phyloP scores from a whole-genome alignment of 2,888 invertebrate species.

The Brachynemurus nebulosus region DNA sequence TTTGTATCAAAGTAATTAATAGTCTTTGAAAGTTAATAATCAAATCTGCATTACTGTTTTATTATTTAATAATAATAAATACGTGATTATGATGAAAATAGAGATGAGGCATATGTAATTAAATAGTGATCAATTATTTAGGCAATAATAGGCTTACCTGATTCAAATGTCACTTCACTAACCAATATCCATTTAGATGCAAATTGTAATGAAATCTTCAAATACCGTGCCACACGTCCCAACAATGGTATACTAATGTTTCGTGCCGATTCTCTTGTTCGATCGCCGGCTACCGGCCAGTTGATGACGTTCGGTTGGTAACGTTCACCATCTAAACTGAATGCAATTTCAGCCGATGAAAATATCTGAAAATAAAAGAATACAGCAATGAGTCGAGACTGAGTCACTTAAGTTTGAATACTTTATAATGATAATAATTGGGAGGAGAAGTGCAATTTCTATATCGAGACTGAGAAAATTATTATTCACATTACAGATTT shows the following conservation, averaged over 20 bases:
- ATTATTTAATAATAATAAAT: no score
- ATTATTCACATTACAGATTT: no score
- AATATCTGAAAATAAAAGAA: slow-evolving; percentile 46
- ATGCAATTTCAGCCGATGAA: slow-evolving; percentile 58
- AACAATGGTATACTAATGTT: slow-evolving; percentile 61
- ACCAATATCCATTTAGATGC: slow-evolving; percentile 77
- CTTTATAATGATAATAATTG: no score
- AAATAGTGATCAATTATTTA: no score
- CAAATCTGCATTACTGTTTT: no score
- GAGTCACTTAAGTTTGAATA: no score
- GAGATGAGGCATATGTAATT: no score
- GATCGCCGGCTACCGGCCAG: slow-evolving; percentile 42
- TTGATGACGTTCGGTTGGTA: slow-evolving; percentile 55
- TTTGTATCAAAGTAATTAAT: no score
- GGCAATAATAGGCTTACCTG: slow-evolving; percentile 45
- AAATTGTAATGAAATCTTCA: slow-evolving; percentile 62
- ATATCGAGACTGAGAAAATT: no score
- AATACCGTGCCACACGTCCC: slow-evolving; percentile 58
- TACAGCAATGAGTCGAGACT: not conserved
- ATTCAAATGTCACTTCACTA: slow-evolving; percentile 76
- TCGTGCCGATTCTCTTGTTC: slow-evolving; percentile 38
- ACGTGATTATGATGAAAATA: no score
- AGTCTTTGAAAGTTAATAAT: no score
- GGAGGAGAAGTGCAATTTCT: no score
- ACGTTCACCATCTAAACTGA: slow-evolving; percentile 62